Percentiles rank a stretch among this genome's conserved stretches.
Evolutionary conservation across 1,140 invertebrate species (phyloP).

Genomic region (Drosophila santomea): DNA sequence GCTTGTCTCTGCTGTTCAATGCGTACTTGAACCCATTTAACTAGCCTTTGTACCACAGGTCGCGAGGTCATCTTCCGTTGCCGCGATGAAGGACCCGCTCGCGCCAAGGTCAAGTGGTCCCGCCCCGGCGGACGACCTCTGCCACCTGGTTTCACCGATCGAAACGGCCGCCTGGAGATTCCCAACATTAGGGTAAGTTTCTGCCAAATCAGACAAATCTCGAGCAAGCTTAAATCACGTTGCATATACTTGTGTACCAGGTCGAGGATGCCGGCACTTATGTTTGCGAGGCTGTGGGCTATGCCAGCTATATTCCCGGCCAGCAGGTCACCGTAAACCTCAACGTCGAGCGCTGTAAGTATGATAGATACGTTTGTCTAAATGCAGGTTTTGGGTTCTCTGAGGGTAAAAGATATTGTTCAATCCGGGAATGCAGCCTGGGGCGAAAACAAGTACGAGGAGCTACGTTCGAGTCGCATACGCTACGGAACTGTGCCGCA

Average conservation of each 20-base stretch:
- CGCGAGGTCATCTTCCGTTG: slow-evolving; percentile 96
- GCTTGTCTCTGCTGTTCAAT: neutral
- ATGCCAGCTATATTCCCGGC: slow-evolving; percentile 85
- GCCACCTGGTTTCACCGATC: slow-evolving; percentile 89
- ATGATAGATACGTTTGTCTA: slow-evolving; percentile 4
- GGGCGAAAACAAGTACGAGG: slow-evolving; percentile 79
- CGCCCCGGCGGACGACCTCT: slow-evolving; percentile 89
- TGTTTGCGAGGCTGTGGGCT: slow-evolving; percentile 91
- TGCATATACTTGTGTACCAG: slow-evolving; percentile 73
- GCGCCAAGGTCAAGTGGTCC: slow-evolving; percentile 91
- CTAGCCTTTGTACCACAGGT: slow-evolving; percentile 86
- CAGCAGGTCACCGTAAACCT: slow-evolving; percentile 88
- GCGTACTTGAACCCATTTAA: slow-evolving; percentile 2
- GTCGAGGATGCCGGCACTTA: slow-evolving; percentile 91
- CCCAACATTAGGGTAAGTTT: slow-evolving; percentile 90
- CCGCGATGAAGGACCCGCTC: slow-evolving; percentile 92
- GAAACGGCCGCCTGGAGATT: slow-evolving; percentile 93
- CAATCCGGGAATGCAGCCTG: slow-evolving; percentile 74
- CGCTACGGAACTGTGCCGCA: slow-evolving; percentile 83
- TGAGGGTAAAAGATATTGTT: neutral
- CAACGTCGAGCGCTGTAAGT: slow-evolving; percentile 91
- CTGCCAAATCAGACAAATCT: neutral
- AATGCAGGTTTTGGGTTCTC: neutral
- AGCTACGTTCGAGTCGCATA: slow-evolving; percentile 72
- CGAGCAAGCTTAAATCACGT: neutral